Conservation (phyloP, 2,113 vertebrate species). For the Rhipidura dahli region DNA sequence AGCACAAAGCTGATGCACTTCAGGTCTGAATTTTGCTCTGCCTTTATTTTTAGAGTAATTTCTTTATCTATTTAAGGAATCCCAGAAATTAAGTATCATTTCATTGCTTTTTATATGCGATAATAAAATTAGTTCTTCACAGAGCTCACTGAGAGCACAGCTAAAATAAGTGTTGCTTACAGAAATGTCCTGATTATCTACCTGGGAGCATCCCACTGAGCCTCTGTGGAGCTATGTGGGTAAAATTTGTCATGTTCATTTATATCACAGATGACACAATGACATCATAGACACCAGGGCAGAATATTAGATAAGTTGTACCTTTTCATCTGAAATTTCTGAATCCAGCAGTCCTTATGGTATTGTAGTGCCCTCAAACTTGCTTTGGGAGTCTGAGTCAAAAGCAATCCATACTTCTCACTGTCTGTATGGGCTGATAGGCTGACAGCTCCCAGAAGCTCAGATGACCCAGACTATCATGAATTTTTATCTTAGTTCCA, state of each 20-base stretch:
- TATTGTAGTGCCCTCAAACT: not conserved
- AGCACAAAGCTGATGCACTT: not conserved
- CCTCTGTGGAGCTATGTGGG: not conserved
- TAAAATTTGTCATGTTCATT: not conserved
- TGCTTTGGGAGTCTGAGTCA: not conserved
- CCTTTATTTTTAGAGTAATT: constrained; percentile 34
- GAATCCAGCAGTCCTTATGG: not conserved
- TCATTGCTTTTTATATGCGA: not conserved
- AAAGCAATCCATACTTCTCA: not conserved
- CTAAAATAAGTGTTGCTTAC: constrained; percentile 2
- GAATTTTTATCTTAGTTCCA: not conserved
- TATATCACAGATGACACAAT: not conserved
- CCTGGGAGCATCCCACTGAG: not conserved
- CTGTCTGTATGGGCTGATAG: not conserved
- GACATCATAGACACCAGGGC: not conserved
- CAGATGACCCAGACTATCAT: not conserved
- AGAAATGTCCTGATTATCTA: not conserved
- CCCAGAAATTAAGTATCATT: constrained; percentile 19
- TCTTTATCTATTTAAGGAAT: constrained; percentile 44
- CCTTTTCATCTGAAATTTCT: not conserved
- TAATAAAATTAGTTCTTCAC: not conserved
- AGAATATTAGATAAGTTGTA: not conserved
- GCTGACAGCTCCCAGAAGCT: not conserved
- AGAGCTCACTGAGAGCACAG: not conserved
- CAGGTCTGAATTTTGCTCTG: not conserved